A percentile compares a stretch with the other conserved stretches of the same genome.
phyloP scores from a whole-genome alignment of 2,888 invertebrate genomes.

The Aphrophora alni region DNA sequence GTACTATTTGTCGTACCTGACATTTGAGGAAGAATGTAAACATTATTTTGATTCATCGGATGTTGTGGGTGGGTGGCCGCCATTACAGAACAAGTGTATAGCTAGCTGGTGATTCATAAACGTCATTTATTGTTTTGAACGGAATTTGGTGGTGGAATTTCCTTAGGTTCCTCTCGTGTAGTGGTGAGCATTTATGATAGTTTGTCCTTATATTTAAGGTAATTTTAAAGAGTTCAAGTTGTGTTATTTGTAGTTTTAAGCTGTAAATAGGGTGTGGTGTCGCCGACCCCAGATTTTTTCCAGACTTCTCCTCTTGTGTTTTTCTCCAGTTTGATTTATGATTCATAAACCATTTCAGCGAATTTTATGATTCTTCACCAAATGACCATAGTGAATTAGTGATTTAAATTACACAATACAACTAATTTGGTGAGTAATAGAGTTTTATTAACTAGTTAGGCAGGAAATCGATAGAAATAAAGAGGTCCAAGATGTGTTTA shows the following conservation, averaged over 20 bases:
- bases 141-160: background rate
- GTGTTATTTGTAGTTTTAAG: background rate
- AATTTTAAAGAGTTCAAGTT: background rate
- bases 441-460: too few species aligned
- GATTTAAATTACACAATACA: too few species aligned
- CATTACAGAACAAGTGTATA: constrained; percentile 30
- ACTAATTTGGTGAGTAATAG: too few species aligned
- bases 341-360: background rate
- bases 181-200: constrained; percentile 14
- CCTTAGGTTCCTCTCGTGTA: constrained; percentile 10
- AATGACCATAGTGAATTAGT: too few species aligned
- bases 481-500: too few species aligned
- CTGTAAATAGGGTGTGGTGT: constrained; percentile 19
- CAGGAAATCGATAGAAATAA: background rate
- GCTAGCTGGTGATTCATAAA: background rate
- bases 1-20: background rate
- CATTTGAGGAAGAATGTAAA: constrained; percentile 14
- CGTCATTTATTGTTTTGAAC: background rate
- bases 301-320: background rate
- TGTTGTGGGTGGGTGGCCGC: constrained; percentile 23
- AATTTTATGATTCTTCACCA: too few species aligned
- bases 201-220: background rate
- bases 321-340: background rate
- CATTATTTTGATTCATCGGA: constrained; percentile 26
- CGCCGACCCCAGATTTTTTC: constrained; percentile 9